These are phyloP conservation scores for Eristalis pertinax DNA, from an alignment of 2,888 invertebrate genomes.

Conservation along the genomic window DNA sequence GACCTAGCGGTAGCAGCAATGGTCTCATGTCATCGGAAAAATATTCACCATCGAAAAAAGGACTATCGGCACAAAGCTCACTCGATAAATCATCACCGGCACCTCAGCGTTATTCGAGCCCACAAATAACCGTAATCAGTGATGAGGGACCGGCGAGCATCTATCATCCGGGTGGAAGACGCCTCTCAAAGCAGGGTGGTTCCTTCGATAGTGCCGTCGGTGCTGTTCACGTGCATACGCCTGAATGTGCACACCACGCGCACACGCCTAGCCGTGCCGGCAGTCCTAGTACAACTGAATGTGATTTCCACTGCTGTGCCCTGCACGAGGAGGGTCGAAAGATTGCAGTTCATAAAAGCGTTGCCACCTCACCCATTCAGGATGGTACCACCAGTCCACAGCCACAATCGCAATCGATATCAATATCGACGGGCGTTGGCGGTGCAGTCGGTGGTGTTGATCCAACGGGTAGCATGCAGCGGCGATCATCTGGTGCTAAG, in stretches of 20 bases:
- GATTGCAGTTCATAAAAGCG: constrained; percentile 95
- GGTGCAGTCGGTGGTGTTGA: constrained; percentile 76
- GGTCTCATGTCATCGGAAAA: constrained; percentile 80
- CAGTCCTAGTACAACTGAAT: constrained; percentile 87
- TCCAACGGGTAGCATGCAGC: constrained; percentile 81
- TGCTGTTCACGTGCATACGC: constrained; percentile 90
- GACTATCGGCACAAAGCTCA: constrained; percentile 84
- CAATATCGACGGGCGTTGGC: constrained; percentile 77
- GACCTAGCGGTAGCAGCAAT: constrained; percentile 78
- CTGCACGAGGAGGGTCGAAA: constrained; percentile 95
- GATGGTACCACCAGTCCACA: constrained; percentile 88
- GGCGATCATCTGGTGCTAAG: constrained; percentile 83
- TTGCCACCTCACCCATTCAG: constrained; percentile 95
- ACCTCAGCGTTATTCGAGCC: constrained; percentile 84
- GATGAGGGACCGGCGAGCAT: constrained; percentile 89
- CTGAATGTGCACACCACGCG: constrained; percentile 88
- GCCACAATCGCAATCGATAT: constrained; percentile 82
- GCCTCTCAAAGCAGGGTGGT: constrained; percentile 84
- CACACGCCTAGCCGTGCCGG: constrained; percentile 88
- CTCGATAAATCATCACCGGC: constrained; percentile 85
- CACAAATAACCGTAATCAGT: constrained; percentile 96
- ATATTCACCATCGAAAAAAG: constrained; percentile 82
- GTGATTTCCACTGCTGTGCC: constrained; percentile 97
- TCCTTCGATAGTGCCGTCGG: constrained; percentile 86
- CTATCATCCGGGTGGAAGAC: constrained; percentile 80